A percentile compares a stretch with the other conserved stretches of the same genome.
Conservation (phyloP, 1,140 invertebrate species). For the Andrena cerasifolii region DNA sequence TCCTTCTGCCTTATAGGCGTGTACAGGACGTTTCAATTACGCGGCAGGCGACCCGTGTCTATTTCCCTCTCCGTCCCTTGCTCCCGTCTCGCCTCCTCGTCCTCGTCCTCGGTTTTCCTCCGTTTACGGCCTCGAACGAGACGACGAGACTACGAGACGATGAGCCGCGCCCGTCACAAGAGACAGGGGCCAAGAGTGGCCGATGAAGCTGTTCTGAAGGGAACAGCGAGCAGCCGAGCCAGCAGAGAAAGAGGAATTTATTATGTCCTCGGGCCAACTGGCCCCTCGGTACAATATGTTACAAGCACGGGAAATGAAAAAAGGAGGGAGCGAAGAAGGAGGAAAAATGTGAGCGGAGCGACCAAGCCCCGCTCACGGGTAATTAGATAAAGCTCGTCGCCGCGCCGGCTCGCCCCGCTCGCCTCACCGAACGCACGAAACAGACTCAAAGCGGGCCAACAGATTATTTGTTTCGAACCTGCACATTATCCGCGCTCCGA, state of each 20-base stretch:
- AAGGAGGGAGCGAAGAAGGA: slow-evolving; percentile 5
- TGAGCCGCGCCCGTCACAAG: too few species aligned
- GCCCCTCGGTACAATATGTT: slow-evolving; percentile 64
- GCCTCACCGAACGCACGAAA: too few species aligned
- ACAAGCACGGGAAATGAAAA: slow-evolving; percentile 60
- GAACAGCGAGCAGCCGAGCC: slow-evolving; percentile 30
- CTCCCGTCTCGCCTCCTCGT: slow-evolving; percentile 14
- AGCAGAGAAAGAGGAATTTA: slow-evolving; percentile 57
- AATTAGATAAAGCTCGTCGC: slow-evolving; percentile 64
- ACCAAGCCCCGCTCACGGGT: slow-evolving; percentile 42
- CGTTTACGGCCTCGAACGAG: slow-evolving; percentile 32
- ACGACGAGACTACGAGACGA: background rate
- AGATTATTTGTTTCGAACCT: background rate
- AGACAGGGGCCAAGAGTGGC: slow-evolving; percentile 45
- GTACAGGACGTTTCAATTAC: slow-evolving; percentile 79
- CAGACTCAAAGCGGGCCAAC: too few species aligned
- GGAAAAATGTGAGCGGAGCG: slow-evolving; percentile 5
- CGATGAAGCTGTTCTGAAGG: slow-evolving; percentile 59
- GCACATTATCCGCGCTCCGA: background rate
- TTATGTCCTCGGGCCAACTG: slow-evolving; percentile 64
- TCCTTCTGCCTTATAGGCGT: slow-evolving; percentile 73
- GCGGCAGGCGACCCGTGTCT: slow-evolving; percentile 48
- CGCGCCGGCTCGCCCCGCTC: background rate
- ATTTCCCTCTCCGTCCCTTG: background rate
- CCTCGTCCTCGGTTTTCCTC: slow-evolving; percentile 36